A percentile compares a stretch with the other conserved stretches of the same genome.
Evolutionary conservation across 2,888 invertebrate species (phyloP).

Genomic region (Synanthedon formicaeformis): DNA sequence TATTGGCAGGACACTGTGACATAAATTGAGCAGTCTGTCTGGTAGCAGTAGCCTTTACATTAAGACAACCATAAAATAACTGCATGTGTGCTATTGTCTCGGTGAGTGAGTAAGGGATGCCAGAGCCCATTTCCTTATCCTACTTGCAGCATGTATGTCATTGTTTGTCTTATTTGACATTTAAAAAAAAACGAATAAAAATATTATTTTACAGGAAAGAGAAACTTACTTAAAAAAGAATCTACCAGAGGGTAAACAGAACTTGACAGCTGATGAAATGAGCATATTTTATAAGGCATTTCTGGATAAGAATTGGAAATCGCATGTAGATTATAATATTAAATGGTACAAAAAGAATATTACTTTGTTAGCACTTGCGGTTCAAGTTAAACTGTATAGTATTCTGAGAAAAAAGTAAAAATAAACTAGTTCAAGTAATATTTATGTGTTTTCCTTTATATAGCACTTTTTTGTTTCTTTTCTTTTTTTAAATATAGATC

Average conservation of each 20-base stretch:
- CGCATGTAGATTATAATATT: constrained; percentile 81
- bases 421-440: constrained; percentile 13
- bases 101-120: no score
- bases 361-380: constrained; percentile 71
- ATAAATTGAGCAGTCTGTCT: no score
- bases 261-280: constrained; percentile 83
- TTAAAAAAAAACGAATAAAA: constrained; percentile 10
- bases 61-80: no score
- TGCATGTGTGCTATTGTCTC: no score
- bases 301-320: constrained; percentile 83
- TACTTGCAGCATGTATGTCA: background rate
- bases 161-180: constrained; percentile 4
- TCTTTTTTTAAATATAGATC: no score
- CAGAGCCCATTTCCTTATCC: no score
- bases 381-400: constrained; percentile 67
- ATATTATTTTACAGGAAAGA: constrained; percentile 54
- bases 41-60: no score
- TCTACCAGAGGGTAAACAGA: constrained; percentile 57
- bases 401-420: constrained; percentile 27
- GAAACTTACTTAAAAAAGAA: constrained; percentile 67
- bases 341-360: constrained; percentile 88
- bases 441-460: no score
- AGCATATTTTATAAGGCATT: constrained; percentile 90
- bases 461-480: background rate
- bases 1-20: no score